Evolutionary conservation across 1,140 invertebrate species (phyloP).

Genomic region (Scaptodrosophila lebanonensis): DNA sequence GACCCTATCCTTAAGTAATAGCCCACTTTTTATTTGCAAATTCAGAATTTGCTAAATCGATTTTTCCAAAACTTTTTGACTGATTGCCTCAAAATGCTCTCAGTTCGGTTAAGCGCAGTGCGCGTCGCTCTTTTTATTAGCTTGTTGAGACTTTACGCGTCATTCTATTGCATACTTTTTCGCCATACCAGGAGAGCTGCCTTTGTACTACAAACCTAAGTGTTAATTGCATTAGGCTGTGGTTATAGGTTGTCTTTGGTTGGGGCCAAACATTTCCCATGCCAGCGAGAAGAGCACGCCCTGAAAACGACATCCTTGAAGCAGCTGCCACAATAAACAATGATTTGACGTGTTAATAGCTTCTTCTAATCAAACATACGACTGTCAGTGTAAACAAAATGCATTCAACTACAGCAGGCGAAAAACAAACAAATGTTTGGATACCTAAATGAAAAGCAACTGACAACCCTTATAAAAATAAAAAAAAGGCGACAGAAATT

Average conservation of each 20-base stretch:
- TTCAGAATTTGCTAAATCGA: constrained; percentile 50
- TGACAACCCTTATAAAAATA: constrained; percentile 8
- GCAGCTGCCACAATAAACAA: constrained; percentile 19
- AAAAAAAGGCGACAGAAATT: constrained; percentile 23
- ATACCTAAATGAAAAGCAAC: constrained; percentile 14
- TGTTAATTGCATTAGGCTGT: too few relatives aligned
- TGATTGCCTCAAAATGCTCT: constrained; percentile 15
- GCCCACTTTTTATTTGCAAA: constrained; percentile 18
- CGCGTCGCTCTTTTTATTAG: not conserved
- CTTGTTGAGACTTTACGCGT: too few relatives aligned
- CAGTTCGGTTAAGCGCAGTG: too few relatives aligned
- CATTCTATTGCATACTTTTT: too few relatives aligned
- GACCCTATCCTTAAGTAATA: too few relatives aligned
- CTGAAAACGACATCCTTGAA: constrained; percentile 17
- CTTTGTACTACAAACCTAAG: too few relatives aligned
- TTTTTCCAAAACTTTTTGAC: constrained; percentile 55
- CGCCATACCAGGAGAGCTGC: too few relatives aligned
- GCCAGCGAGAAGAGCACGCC: constrained; percentile 12
- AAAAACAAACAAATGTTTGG: constrained; percentile 62
- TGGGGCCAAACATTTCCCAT: too few relatives aligned
- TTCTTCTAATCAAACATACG: constrained; percentile 63
- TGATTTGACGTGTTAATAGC: constrained; percentile 43
- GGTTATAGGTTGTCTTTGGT: too few relatives aligned
- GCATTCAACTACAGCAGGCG: not conserved
- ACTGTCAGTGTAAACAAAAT: constrained; percentile 23